Conservation (phyloP, 2,888 invertebrate species). For the Aphidius colemani region DNA sequence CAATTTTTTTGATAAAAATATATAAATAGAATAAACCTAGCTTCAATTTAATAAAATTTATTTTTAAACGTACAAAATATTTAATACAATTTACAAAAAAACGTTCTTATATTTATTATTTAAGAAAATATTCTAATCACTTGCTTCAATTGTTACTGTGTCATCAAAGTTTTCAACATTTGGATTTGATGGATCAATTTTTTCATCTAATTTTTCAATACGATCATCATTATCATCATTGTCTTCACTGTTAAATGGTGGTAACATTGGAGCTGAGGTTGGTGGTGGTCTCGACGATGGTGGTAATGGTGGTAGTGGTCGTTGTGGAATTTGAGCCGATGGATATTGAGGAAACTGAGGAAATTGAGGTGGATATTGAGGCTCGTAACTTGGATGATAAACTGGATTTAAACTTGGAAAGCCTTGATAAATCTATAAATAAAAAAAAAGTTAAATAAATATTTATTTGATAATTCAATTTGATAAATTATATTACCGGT, state of each 20-base stretch:
- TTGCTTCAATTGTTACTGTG: conserved; percentile 41
- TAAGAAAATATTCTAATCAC: conserved; percentile 24
- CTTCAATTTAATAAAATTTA: too few relatives aligned
- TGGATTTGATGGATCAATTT: conserved; percentile 37
- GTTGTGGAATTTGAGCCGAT: neutral
- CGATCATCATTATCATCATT: conserved; percentile 40
- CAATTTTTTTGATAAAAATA: neutral
- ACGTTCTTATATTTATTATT: too few relatives aligned
- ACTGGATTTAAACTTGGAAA: conserved; percentile 24
- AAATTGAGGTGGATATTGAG: neutral
- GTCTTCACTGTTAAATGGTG: neutral
- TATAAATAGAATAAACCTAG: neutral
- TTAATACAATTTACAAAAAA: too few relatives aligned
- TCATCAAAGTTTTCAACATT: conserved; percentile 34
- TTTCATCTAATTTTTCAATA: conserved; percentile 46
- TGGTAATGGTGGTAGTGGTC: conserved; percentile 13
- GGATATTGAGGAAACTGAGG: too few relatives aligned
- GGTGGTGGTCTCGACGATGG: conserved; percentile 25
- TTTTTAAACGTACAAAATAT: too few relatives aligned
- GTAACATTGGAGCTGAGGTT: neutral
- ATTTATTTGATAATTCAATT: neutral
- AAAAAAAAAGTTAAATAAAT: neutral
- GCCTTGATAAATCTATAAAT: conserved; percentile 11
- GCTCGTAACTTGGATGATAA: conserved; percentile 17
- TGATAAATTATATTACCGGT: conserved; percentile 36